Evolutionary conservation across 2,888 invertebrate genomes (phyloP), one percentile per base, ranked within the genome.

Genomic region (Hermodice carunculata): DNA sequence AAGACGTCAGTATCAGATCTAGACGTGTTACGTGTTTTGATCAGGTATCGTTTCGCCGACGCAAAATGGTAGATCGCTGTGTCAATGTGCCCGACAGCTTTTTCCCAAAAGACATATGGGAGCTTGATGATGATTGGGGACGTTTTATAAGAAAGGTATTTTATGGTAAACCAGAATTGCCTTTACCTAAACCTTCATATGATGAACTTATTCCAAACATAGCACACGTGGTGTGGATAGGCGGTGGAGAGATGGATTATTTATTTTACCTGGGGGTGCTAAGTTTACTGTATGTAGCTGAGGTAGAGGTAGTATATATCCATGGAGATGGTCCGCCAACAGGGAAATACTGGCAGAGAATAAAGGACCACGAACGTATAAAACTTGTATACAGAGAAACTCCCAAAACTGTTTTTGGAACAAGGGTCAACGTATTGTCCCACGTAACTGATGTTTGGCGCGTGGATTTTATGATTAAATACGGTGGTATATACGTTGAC

Each of bases 401-500:
- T n/a, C 67, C 68, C 3, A 43, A 56, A 17, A 60, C 54, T 3
- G 61, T 74, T 8, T 74, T 64, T 43, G 78, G 78, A 22, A 73
- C 75, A 5, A 31, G 54, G 14, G 70, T 82, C 22, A 63, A 77
- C 26, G 79, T 78, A 54, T 65, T 70, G 11, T 78, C 78, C 22
- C 83, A 83, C 60, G 70, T 76, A 24, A 83, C 81, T 56, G 84
- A 84, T 67, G 70, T 84, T 3, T 77, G 81, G 44, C 62, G 84
- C 28, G 81, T 81, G 1, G 82, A 84, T 48, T 74, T 81, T 44
- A 71, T 84, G 63, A 68, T 78, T 19, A 80, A 80, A 66, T 82
- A 82, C 64, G 84, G 84, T 32, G 84, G 84, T 17, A 77, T 84
- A 14, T 84, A 83, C 60, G 69, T 80, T 51, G 84, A 84, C 61